Base-by-base conservation (phyloP, 2,113 vertebrate genomes). In the Sylvia atricapilla region DNA sequence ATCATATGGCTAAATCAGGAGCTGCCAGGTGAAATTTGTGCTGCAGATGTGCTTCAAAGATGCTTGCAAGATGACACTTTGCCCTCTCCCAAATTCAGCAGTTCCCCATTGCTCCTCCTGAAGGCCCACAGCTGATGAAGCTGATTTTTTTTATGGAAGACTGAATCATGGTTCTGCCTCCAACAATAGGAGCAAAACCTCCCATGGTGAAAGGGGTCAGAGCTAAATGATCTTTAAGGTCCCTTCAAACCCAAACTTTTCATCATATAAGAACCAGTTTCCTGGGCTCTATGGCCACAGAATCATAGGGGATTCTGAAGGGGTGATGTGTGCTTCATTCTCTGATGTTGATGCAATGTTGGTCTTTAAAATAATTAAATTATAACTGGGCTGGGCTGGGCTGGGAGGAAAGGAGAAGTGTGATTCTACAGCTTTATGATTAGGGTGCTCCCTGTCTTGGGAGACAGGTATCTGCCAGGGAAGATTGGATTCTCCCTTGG, bases 251-350 rank as follows among this genome's bases (percentile, higher is more conserved):
- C 9, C 15, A 41, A 83, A 55, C 5, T 47, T 47, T 47, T 47
- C 30, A 27, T 69, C 22, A 62, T 5, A 7, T 14, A 30, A 49
- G 8, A 85, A 60, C 10, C 9, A 49, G 30, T 85, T 87, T 89
- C 62, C 39, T 63, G 53, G 17, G 8, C 22, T 58, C 28, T 0
- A 0, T 31, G 41, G 52, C 16, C 47, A 52, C 2, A 10, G 66
- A 89, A 70, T 30, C 39, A 19, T 1, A 56, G 52, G 10, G 24
- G 31, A 41, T 83, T 49, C 31, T 58, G 62, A 41, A 83, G 41
- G 3, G 0, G 5, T 37, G 15, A 49, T 9, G 5, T n/a, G 33
- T 35, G 22, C 37, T 92, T 79, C 70, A 15, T 88, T 83, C 49
- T 28, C 53, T 41, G 49, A 28, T 58, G 15, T 5, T 43, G 39